A percentile compares a stretch with the other conserved stretches of the same genome.
These are phyloP conservation scores for Hoplodrina blanda DNA, from an alignment of 2,888 invertebrate genomes.

Conservation along the genomic window DNA sequence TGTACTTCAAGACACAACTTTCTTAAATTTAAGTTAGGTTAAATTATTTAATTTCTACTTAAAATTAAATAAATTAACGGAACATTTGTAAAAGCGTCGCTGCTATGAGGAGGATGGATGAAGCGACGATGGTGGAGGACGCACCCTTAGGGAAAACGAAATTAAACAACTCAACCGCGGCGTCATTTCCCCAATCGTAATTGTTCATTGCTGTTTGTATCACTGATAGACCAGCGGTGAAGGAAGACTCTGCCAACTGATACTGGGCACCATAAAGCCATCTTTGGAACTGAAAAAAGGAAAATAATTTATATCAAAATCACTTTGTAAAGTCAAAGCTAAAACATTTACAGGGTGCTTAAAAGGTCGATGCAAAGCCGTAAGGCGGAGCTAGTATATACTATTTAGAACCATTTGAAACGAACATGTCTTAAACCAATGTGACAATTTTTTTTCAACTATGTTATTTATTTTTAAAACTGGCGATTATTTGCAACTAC, in stretches of 20 bases:
- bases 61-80: conserved; percentile 65
- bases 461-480: no score
- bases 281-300: conserved; percentile 78
- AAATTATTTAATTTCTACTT: conserved; percentile 48
- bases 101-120: conserved; percentile 73
- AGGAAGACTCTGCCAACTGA: conserved; percentile 71
- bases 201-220: conserved; percentile 75
- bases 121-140: conserved; percentile 71
- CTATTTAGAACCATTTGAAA: no score
- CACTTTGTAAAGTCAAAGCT: no score
- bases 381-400: no score
- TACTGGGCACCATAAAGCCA: conserved; percentile 80
- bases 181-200: conserved; percentile 79
- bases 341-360: no score
- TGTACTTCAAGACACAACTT: conserved; percentile 22
- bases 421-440: no score
- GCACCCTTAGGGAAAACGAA: conserved; percentile 68
- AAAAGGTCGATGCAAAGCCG: no score
- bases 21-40: conserved; percentile 33
- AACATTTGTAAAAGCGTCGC: conserved; percentile 72
- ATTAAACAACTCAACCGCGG: conserved; percentile 71
- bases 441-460: no score
- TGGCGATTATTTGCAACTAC: no score
- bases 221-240: conserved; percentile 70
- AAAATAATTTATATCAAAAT: neutral